phyloP scores from a whole-genome alignment of 2,888 invertebrate species.

The Hoplodrina blanda region DNA sequence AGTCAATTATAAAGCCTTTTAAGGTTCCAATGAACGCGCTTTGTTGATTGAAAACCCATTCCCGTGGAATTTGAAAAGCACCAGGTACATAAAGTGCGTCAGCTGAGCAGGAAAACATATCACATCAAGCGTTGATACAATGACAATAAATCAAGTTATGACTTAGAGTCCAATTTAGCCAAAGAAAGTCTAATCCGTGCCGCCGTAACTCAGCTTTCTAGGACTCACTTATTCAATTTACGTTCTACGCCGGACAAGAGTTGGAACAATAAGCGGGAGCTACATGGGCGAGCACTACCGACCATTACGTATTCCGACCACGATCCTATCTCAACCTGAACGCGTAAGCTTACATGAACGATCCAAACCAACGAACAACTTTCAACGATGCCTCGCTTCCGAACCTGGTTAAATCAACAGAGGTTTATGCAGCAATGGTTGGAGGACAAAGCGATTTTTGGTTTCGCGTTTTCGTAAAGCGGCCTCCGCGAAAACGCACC shows the following conservation, averaged over 20 bases:
- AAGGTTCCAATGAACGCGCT: constrained; percentile 44
- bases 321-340: constrained; percentile 77
- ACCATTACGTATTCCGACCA: constrained; percentile 88
- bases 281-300: constrained; percentile 87
- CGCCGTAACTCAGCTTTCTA: constrained; percentile 73
- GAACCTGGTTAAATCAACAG: constrained; percentile 14
- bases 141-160: constrained; percentile 73
- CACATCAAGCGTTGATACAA: constrained; percentile 61
- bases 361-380: constrained; percentile 43
- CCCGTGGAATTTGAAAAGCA: constrained; percentile 32
- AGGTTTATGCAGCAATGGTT: constrained; percentile 68
- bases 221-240: constrained; percentile 83
- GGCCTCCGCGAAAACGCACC: constrained; percentile 70
- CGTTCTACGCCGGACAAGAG: constrained; percentile 75
- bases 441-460: constrained; percentile 31
- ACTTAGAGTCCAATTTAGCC: constrained; percentile 76
- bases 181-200: constrained; percentile 67
- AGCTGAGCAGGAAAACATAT: constrained; percentile 56
- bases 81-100: constrained; percentile 50
- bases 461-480: constrained; percentile 34
- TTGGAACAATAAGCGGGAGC: constrained; percentile 80
- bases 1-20: constrained; percentile 54
- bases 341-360: constrained; percentile 58
- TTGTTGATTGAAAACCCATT: constrained; percentile 45
- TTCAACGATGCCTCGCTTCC: constrained; percentile 46